Evolutionary conservation across 2,797 vertebrate species (phyloP), one percentile per base, ranked within the genome.

Genomic region (Intellagama lesueurii): DNA sequence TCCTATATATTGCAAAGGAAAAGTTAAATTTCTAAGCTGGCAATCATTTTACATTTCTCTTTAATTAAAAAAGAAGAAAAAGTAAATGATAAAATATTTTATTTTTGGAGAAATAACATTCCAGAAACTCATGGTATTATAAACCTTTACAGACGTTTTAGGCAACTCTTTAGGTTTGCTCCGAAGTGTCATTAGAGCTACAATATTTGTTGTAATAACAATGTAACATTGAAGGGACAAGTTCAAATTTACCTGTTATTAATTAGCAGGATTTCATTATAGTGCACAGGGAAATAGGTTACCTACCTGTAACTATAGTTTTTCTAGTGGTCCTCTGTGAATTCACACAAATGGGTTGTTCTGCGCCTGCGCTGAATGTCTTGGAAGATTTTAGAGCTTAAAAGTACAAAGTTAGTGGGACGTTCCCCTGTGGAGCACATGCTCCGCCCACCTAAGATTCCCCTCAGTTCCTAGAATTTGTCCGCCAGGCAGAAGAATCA

Each of bases 31-130:
- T 89, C 60, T 81, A 64, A 81, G 35, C 2, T 87, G 52, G 64
- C 93, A 93, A 87, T 14, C 80, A 5, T 9, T 85, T 7, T 85
- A 52, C 0, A 0, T 19, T 72, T n/a, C 22, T 9, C 24, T 75
- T 9, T 83, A 28, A 76, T 84, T 52, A 60, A 7, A 35, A 52
- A 0, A 87, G 16, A 64, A 64, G 5, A 22, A 12, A 86, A 85
- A 49, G 47, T 6, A 24, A 75, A 40, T 7, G 5, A 40, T 40
- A 52, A 8, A 44, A 8, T 0, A 16, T 66, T 92, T 70, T 0
- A 70, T 76, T 91, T 87, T 73, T 82, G 85, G 28, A 32, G 22
- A 32, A 90, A 22, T 79, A 77, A 93, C 91, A 80, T 30, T 85
- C 30, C 26, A 75, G 3, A 49, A 90, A 24, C 44, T 64, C 30